phyloP scores from a whole-genome alignment of 2,797 vertebrate genomes.

The Otus scops region DNA sequence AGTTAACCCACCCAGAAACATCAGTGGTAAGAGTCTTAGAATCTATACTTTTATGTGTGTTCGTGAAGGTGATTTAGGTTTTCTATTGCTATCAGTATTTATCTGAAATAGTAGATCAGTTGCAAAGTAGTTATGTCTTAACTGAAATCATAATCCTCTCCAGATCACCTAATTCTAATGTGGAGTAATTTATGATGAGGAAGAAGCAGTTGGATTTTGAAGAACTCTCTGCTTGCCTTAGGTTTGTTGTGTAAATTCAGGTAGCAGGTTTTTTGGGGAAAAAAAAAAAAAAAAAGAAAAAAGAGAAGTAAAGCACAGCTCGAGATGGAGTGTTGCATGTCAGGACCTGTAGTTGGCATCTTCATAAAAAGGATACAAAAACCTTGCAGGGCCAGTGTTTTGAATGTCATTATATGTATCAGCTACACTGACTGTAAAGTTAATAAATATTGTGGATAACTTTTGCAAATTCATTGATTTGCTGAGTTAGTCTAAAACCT shows the following conservation, averaged over 20 bases:
- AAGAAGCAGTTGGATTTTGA: not conserved
- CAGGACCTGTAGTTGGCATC: not conserved
- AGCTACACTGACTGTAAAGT: not conserved
- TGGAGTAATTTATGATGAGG: not conserved
- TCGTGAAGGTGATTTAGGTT: not conserved
- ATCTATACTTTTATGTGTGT: not conserved
- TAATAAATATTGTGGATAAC: not conserved
- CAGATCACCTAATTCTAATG: not conserved
- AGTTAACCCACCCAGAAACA: not conserved
- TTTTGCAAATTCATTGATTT: not conserved
- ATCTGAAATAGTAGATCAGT: not conserved
- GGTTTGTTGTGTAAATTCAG: not conserved
- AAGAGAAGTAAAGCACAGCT: not conserved
- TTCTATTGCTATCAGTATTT: not conserved
- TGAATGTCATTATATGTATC: not conserved
- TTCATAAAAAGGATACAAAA: not conserved
- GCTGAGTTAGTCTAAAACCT: not conserved
- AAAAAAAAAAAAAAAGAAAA: not conserved
- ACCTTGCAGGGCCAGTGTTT: not conserved
- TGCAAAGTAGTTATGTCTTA: not conserved
- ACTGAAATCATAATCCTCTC: not conserved
- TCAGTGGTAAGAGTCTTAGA: not conserved
- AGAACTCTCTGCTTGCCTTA: not conserved
- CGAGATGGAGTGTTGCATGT: not conserved
- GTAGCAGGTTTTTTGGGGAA: not conserved